Evolutionary conservation across 35 echinoderm and acorn worm species (phyloP).

Genomic region (Stichopus chloronotus): DNA sequence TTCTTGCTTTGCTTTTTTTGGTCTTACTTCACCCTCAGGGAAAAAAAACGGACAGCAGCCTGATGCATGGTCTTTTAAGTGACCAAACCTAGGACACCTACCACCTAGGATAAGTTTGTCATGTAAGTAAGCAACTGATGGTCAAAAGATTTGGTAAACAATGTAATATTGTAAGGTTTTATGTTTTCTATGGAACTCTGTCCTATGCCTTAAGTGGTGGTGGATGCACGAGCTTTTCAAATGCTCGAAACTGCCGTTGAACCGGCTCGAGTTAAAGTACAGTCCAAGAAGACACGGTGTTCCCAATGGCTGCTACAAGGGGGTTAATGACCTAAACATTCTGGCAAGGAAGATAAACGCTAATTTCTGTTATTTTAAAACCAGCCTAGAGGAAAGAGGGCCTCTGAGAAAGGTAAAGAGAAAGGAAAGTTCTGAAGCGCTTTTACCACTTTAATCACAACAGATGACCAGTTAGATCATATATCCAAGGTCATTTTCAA

Average conservation of each 20-base stretch:
- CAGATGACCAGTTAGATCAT: conserved; percentile 50
- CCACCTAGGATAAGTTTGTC: background rate
- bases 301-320: conserved; percentile 7
- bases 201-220: conserved; percentile 20
- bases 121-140: background rate
- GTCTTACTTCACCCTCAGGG: conserved; percentile 18
- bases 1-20: background rate
- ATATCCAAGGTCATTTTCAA: conserved; percentile 38
- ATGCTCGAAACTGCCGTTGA: conserved; percentile 1
- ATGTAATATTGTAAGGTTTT: background rate
- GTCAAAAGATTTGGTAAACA: conserved; percentile 10
- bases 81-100: background rate
- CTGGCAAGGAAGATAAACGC: conserved; percentile 7
- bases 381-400: conserved; percentile 28
- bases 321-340: conserved; percentile 37
- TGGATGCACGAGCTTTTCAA: conserved; percentile 6
- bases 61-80: background rate
- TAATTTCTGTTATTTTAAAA: conserved; percentile 56
- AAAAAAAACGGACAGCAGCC: background rate
- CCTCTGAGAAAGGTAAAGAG: conserved; percentile 5
- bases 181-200: background rate
- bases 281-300: background rate
- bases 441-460: conserved; percentile 29
- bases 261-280: conserved; percentile 3
- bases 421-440: background rate